These are phyloP conservation scores for Eueremaeus valkanovi DNA, from an alignment of 2,888 invertebrate species.

Conservation along the genomic window DNA sequence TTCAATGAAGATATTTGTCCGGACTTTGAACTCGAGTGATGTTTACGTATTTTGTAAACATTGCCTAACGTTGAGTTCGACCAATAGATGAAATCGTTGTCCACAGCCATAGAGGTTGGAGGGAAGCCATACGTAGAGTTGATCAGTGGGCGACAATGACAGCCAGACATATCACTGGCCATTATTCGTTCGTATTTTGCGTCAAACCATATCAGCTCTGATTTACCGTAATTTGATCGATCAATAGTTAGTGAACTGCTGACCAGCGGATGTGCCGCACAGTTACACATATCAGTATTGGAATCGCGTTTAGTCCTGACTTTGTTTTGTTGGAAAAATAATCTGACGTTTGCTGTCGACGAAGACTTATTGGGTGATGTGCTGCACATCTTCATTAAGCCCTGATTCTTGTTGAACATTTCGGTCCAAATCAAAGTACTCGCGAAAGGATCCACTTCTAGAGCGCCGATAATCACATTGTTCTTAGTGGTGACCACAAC, in stretches of 20 bases:
- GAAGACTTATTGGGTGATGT: constrained; percentile 45
- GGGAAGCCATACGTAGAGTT: constrained; percentile 57
- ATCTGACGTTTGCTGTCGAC: constrained; percentile 41
- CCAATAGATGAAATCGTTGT: constrained; percentile 70
- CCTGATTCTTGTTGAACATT: constrained; percentile 58
- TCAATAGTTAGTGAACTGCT: constrained; percentile 66
- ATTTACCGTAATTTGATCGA: constrained; percentile 58
- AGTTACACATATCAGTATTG: constrained; percentile 58
- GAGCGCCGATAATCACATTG: constrained; percentile 59
- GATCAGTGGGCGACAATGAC: constrained; percentile 60
- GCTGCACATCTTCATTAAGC: constrained; percentile 62
- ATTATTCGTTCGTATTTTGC: constrained; percentile 57
- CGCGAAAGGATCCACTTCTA: constrained; percentile 68
- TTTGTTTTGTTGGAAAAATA: constrained; percentile 42
- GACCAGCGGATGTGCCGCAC: constrained; percentile 62
- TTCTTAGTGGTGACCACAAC: constrained; percentile 47
- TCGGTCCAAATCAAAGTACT: constrained; percentile 74
- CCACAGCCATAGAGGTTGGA: constrained; percentile 65
- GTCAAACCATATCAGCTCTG: constrained; percentile 64
- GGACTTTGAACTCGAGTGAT: constrained; percentile 27
- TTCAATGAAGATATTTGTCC: background rate
- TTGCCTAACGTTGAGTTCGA: constrained; percentile 61
- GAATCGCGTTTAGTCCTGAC: background rate
- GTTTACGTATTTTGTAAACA: constrained; percentile 58
- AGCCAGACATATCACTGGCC: constrained; percentile 64